phyloP scores from a whole-genome alignment of 92 coral and sea anemone genomes.

The Actinostola sp. region DNA sequence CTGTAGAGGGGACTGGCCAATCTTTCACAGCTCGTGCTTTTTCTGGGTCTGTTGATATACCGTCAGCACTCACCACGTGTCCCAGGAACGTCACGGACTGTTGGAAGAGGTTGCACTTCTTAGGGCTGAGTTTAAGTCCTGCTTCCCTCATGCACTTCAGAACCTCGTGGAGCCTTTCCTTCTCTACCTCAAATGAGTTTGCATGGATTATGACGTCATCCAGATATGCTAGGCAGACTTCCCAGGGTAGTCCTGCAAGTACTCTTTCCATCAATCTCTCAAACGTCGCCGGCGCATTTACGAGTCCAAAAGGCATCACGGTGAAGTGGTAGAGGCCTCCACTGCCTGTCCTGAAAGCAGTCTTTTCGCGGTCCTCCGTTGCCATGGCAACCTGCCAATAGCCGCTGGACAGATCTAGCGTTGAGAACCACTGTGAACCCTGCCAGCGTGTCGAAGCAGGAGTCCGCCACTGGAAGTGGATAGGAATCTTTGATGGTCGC shows the following conservation, averaged over 20 bases:
- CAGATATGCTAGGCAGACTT: constrained; percentile 5
- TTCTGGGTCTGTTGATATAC: constrained; percentile 25
- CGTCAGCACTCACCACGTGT: constrained; percentile 42
- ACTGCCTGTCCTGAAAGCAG: constrained; percentile 2
- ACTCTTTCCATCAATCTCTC: constrained; percentile 2
- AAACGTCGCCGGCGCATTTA: constrained; percentile 5
- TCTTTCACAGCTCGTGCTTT: constrained; percentile 13
- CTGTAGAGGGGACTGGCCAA: constrained; percentile 23
- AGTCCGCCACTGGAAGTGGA: constrained; percentile 32
- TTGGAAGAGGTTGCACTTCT: constrained; percentile 47
- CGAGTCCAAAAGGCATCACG: constrained; percentile 16
- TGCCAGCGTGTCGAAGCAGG: constrained; percentile 38
- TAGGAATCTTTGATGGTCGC: constrained; percentile 39
- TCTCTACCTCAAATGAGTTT: constrained; percentile 11
- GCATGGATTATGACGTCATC: constrained; percentile 8
- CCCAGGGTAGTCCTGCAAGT: constrained; percentile 8
- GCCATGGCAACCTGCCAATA: constrained; percentile 41
- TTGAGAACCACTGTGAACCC: constrained; percentile 37
- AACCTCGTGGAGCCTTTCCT: constrained; percentile 29
- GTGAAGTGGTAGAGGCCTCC: constrained; percentile 7
- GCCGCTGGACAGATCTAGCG: constrained; percentile 26
- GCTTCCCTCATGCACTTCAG: constrained; percentile 28
- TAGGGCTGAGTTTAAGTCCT: constrained; percentile 41
- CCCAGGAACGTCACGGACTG: constrained; percentile 34
- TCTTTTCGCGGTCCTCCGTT: not conserved